Evolutionary conservation across 2,113 vertebrate species (phyloP).

Genomic region (Hepsetus odoe): DNA sequence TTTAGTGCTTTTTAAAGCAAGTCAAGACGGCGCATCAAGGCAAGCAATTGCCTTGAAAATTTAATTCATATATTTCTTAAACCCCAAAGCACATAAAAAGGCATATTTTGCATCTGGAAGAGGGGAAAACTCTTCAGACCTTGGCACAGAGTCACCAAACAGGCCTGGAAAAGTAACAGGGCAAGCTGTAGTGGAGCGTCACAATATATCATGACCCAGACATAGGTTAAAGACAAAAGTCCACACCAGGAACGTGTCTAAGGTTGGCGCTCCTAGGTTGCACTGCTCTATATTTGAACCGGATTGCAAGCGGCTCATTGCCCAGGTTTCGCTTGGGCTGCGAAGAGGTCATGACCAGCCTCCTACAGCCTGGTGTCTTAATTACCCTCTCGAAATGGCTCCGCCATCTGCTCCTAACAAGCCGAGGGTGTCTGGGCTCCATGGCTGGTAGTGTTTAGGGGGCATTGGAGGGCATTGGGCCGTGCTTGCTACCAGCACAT

Average conservation of each 20-base stretch:
- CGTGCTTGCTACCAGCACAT: conserved; percentile 14
- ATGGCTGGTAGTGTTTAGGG: conserved; percentile 33
- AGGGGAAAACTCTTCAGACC: no score
- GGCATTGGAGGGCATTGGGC: conserved; percentile 39
- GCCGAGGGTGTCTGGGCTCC: conserved; percentile 9
- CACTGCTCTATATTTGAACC: not conserved
- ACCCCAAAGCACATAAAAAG: no score
- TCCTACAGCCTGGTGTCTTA: conserved; percentile 31
- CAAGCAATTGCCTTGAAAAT: no score
- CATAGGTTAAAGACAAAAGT: not conserved
- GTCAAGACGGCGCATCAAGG: no score
- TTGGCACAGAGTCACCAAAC: no score
- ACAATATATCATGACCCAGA: not conserved
- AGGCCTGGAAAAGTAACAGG: no score
- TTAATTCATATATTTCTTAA: no score
- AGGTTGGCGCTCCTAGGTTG: not conserved
- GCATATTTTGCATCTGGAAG: no score
- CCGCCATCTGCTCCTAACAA: conserved; percentile 52
- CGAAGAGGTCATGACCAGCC: conserved; percentile 41
- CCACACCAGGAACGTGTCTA: not conserved
- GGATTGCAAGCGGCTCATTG: not conserved
- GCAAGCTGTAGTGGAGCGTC: no score
- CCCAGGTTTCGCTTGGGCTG: not conserved
- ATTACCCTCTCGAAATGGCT: conserved; percentile 38
- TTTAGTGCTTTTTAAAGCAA: no score